Base-by-base conservation (phyloP, 2,888 invertebrate species). In the Andrena marginata region DNA sequence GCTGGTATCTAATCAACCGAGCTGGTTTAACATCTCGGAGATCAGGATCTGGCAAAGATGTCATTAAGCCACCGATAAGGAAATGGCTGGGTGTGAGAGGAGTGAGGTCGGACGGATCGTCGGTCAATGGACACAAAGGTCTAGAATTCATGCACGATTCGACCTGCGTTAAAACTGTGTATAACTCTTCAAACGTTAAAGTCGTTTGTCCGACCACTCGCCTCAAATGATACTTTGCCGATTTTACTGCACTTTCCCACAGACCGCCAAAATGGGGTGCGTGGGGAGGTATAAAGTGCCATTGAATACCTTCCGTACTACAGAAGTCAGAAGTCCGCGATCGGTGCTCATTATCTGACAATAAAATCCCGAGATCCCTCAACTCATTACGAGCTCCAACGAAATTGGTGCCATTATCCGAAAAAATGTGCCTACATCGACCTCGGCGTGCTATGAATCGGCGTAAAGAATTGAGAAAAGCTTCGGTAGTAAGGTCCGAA, bases 121-220 rank as follows among this genome's bases (percentile, higher is more conserved):
- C 23, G 3, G 70, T 20, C 23, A 60, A 35, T 2, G 62, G 26
- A 13, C 20, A 20, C 2, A 70, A 33, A 1, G 70, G 29, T 13
- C 48, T 42, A 10, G 70, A 70, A 26, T 70, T 70, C 7, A 70
- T 20, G 51, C 70, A 59, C 20, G 59, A 23, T 59, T 70, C 70
- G 20, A 70, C 26, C 56, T 70, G 49, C n/a, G n/a, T 49, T 16
- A 49, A 35, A 10, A 35, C 35, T 0, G 35, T 35, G 2, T 35
- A 35, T 0, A 35, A 3, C 13, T 35, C 35, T 35, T 35, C 10
- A 35, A 35, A 35, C 35, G 35, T 35, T 35, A 35, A 35, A 13
- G 35, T 35, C 3, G 35, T 35, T 35, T 13, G 10, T 35, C 35
- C 35, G 2, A 35, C 0, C 20, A 51, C 7, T 16, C 20, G 42